Conservation (phyloP, 2,888 invertebrate species). For the Drosophila meridionalis region DNA sequence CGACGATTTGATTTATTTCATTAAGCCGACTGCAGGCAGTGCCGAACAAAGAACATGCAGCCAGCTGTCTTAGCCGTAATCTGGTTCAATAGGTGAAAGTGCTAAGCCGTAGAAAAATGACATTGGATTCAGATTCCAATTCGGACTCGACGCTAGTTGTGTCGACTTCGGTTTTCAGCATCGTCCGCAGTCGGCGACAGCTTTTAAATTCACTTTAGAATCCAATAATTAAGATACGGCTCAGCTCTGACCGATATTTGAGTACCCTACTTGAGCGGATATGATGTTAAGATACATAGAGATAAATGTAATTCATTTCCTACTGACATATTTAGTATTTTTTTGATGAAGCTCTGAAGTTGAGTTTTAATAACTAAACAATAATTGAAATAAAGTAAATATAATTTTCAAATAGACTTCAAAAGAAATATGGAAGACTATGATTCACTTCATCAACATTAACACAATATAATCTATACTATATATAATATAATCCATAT, state of each 20-base stretch:
- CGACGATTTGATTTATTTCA: conserved; percentile 31
- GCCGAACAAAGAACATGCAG: conserved; percentile 17
- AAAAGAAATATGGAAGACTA: no score
- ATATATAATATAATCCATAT: background rate
- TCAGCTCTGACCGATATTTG: background rate
- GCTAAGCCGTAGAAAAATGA: conserved; percentile 62
- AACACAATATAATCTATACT: no score
- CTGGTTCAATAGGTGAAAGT: conserved; percentile 68
- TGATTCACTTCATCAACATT: no score
- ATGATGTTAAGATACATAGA: background rate
- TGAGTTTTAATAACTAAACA: background rate
- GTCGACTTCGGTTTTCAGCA: background rate
- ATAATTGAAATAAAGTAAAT: background rate
- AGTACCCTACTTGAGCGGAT: background rate
- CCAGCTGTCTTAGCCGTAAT: conserved; percentile 15
- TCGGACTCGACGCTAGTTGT: background rate
- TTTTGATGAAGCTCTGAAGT: background rate
- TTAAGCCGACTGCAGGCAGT: conserved; percentile 11
- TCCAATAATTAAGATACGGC: background rate
- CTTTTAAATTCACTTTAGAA: conserved; percentile 18
- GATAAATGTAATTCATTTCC: background rate
- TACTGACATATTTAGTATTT: background rate
- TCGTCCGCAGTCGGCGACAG: conserved; percentile 11
- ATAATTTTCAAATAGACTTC: background rate
- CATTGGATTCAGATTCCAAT: conserved; percentile 6